phyloP scores from a whole-genome alignment of 2,113 vertebrate species.

The Platichthys flesus region DNA sequence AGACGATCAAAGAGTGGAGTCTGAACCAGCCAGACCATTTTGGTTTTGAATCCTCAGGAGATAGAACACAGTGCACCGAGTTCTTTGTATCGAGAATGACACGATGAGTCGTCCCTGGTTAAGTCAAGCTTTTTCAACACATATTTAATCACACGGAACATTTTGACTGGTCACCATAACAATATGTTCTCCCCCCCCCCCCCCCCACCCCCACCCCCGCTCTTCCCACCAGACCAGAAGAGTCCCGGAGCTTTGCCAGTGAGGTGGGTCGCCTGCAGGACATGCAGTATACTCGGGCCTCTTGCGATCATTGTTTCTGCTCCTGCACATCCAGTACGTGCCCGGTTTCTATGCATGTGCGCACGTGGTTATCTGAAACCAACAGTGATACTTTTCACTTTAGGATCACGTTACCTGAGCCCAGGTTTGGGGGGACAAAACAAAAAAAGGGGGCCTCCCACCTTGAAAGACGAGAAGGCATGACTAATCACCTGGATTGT shows the following conservation, averaged over 20 bases:
- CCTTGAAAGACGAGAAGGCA: conserved; percentile 75
- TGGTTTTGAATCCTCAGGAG: conserved; percentile 50
- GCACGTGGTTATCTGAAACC: conserved; percentile 60
- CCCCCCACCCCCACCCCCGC: neutral
- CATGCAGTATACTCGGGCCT: conserved; percentile 10
- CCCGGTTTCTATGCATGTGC: conserved; percentile 12
- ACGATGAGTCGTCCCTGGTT: conserved; percentile 11
- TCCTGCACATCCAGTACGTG: conserved; percentile 1
- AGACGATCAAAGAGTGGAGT: conserved; percentile 41
- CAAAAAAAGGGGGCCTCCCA: conserved; percentile 56
- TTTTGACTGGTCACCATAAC: conserved; percentile 46
- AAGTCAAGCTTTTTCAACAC: conserved; percentile 32
- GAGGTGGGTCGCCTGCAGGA: conserved; percentile 38
- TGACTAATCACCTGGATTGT: conserved; percentile 78
- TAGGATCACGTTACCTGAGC: conserved; percentile 57
- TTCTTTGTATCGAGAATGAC: conserved; percentile 48
- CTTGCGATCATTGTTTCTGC: conserved; percentile 17
- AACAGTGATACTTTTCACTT: conserved; percentile 60
- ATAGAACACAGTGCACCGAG: conserved; percentile 49
- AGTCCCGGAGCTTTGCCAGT: conserved; percentile 36
- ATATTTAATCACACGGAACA: conserved; percentile 34
- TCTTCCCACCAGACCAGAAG: conserved; percentile 27
- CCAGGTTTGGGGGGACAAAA: conserved; percentile 15
- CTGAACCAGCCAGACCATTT: conserved; percentile 17
- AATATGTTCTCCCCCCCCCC: neutral